These are phyloP conservation scores for Sebastes iracundus DNA, from an alignment of 2,797 vertebrate species.

Conservation along the genomic window DNA sequence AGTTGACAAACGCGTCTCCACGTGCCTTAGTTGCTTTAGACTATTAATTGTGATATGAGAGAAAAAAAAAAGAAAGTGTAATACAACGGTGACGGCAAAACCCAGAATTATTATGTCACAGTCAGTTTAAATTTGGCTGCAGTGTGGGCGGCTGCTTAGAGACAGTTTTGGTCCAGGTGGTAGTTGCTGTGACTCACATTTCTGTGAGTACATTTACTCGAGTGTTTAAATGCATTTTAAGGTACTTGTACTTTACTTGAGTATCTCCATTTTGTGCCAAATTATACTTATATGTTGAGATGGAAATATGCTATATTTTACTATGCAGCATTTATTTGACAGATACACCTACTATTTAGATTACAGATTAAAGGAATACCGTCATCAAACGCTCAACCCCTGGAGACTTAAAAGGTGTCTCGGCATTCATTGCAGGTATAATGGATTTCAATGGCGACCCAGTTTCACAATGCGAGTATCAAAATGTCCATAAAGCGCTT, in stretches of 20 bases:
- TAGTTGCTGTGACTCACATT: background rate
- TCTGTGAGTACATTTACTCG: background rate
- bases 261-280: background rate
- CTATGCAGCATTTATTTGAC: background rate
- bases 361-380: background rate
- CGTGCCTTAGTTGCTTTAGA: constrained; percentile 32
- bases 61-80: constrained; percentile 29
- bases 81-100: constrained; percentile 19
- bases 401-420: background rate
- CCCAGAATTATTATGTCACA: constrained; percentile 19
- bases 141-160: background rate
- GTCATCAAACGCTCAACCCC: background rate
- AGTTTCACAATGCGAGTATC: background rate
- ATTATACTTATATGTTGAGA: background rate
- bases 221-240: background rate
- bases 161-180: background rate
- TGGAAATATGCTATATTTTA: background rate
- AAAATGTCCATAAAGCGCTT: background rate
- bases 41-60: constrained; percentile 50
- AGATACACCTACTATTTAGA: background rate
- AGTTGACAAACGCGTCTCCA: constrained; percentile 50
- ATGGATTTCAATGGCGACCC: background rate
- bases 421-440: background rate
- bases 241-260: background rate
- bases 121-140: constrained; percentile 20